Evolutionary conservation across 92 coral and sea anemone genomes (phyloP), one percentile per base, ranked within the genome.

Genomic region (Parazoanthus atlanticus): DNA sequence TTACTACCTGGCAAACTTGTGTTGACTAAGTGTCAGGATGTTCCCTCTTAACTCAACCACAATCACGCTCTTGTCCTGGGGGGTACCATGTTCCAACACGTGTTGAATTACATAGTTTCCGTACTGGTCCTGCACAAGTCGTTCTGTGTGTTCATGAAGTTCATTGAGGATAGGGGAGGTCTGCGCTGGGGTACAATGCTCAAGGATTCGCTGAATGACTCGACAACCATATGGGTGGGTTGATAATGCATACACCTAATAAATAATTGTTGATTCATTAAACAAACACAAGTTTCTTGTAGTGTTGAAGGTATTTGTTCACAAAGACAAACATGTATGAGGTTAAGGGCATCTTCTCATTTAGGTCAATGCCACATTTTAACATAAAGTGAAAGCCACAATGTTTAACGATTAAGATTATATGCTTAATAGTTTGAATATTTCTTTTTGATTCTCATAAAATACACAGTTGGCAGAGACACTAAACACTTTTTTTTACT

Each of bases 151-250:
- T 30, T 95, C 97, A 79, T 95, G 99, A 21, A 97, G 93, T 80
- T 97, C 99, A 30, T 85, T 92, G 69, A 97, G 91, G 66, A 97
- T 95, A 12, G 98, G 98, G 28, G 88, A 38, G 17, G 99, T 97
- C 77, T 97, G 99, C 72, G 94, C 98, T 36, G 93, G 89, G 85
- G 93, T 92, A 67, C 99, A 97, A 92, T 97, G 98, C 80, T 97
- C 99, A 1, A 97, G 93, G 72, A 97, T 97, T 6, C 99, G 95
- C 81, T 97, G 99, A 54, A 97, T 97, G 61, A 97, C 99, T 31
- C 99, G 95, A 40, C 99, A 97, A 32, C 99, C 99, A 80, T 97
- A 97, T 3, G 99, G 99, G 78, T 97, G 99, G 21, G 99, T 97
- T 41, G 99, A 97, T 47, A 97, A 78, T 5, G 99, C 96, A 78